Evolutionary conservation across 2,797 vertebrate species (phyloP), one percentile per base, ranked within the genome.

Genomic region (Morus bassanus): DNA sequence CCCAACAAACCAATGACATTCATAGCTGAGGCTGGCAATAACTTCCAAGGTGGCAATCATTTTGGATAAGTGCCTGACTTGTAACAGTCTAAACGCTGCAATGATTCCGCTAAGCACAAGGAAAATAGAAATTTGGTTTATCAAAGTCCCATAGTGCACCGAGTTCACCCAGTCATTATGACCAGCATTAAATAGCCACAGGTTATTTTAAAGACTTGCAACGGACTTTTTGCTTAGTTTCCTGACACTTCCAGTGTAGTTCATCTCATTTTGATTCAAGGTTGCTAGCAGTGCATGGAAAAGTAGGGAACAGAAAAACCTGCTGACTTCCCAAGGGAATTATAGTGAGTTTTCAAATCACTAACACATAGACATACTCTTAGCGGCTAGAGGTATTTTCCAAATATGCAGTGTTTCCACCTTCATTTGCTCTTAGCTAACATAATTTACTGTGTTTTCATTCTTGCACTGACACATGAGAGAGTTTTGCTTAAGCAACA

Each of bases 31-130:
- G 61, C 86, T 93, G 93, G 86, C 90, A 93, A 17, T 87, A 68
- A 50, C 68, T 89, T 94, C 75, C 88, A 95, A 96, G 94, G 86
- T 95, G 89, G 79, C 88, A 92, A 79, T 87, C 79, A 41, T 91
- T 92, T 89, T 93, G 95, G 84, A 46, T 59, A 85, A 94, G 60
- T 92, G 95, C 90, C 90, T 94, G 87, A 76, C 79, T 84, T 85
- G 31, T 0, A 89, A 31, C 57, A 69, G 54, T 30, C 67, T 69
- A 67, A 96, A 69, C 3, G 3, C 78, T 85, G 86, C 72, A 93
- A 63, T 78, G 78, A 85, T 92, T 93, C 92, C 69, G 72, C 85
- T 86, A 84, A 93, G 65, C n/a, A 45, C 27, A 59, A 69, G 43
- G 53, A 87, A 94, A 93, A 67, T 2, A 87, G 60, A 60, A 51